Evolutionary conservation across 2,888 invertebrate species (phyloP), one percentile per base, ranked within the genome.

Genomic region (Kryphioiulus occultus): DNA sequence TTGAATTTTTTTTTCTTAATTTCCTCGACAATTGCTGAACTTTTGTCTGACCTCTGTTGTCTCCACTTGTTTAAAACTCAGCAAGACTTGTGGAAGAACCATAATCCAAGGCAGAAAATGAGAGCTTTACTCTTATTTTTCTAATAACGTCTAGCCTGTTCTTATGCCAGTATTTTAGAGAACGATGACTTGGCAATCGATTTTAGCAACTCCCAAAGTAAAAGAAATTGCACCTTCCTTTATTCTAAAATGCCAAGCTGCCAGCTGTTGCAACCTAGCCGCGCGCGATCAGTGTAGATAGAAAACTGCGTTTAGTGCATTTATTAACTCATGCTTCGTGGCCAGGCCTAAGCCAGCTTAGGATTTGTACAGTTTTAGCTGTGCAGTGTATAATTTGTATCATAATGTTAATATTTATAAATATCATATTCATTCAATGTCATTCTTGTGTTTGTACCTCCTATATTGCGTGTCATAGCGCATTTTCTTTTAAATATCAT

Each of bases 341-440:
- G 84, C 42, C 84, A 84, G 42, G 17, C 42, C 84, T 84, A 84
- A 84, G 84, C 39, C 84, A 32, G 39, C 35, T 39, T 84, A 39
- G 35, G 84, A 84, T 32, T 35, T 84, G 84, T 84, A 84, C 84
- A 84, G 84, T 84, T 84, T 68, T 84, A 84, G 84, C 84, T 84
- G 84, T 84, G 84, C 84, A 42, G 32, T 84, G 84, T 84, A 84
- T 84, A 35, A 84, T 84, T 84, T 84, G 84, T 84, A 84, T 84
- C 15, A 84, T 84, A 84, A 84, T 84, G 84, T 84, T 84, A 84
- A 84, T 84, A 84, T 84, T 83, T 83, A 84, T 84, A 84, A 39
- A 84, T 84, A 84, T n/a, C 68, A 26, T 68, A 68, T 68, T 68
- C 68, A 68, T 68, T 68, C 68, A 26, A 68, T 68, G 68, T 68